These are phyloP conservation scores for Leptonema lineaticorne DNA, from an alignment of 1,140 invertebrate genomes.

Conservation along the genomic window DNA sequence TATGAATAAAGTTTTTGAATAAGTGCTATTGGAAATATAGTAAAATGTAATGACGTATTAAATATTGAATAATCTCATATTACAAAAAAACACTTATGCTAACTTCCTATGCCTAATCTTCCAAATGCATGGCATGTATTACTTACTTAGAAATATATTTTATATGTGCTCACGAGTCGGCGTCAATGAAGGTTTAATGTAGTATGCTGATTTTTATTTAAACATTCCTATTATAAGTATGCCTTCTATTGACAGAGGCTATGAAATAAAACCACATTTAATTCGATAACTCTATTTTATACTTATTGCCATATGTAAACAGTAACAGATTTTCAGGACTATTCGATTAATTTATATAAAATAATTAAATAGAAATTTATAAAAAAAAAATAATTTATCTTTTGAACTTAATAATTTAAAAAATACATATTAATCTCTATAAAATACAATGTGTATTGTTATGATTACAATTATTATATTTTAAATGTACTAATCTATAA, in stretches of 20 bases:
- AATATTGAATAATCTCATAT: background rate
- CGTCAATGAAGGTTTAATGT: constrained; percentile 18
- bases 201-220: constrained; percentile 20
- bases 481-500: no score
- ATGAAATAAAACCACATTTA: background rate
- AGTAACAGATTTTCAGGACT: no score
- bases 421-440: no score
- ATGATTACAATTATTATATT: no score
- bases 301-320: no score
- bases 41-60: constrained; percentile 6
- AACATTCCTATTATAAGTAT: constrained; percentile 24
- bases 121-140: constrained; percentile 24
- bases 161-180: constrained; percentile 30
- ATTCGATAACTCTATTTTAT: background rate
- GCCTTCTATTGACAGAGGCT: background rate
- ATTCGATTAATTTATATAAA: no score
- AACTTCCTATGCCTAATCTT: constrained; percentile 21
- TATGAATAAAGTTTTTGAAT: no score
- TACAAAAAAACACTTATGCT: constrained; percentile 17
- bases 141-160: constrained; percentile 32
- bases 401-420: no score
- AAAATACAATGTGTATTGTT: no score
- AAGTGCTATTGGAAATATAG: background rate
- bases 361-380: no score
- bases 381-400: no score